phyloP scores from a whole-genome alignment of 2,797 vertebrate species.

The Pseudochirops corinnae region DNA sequence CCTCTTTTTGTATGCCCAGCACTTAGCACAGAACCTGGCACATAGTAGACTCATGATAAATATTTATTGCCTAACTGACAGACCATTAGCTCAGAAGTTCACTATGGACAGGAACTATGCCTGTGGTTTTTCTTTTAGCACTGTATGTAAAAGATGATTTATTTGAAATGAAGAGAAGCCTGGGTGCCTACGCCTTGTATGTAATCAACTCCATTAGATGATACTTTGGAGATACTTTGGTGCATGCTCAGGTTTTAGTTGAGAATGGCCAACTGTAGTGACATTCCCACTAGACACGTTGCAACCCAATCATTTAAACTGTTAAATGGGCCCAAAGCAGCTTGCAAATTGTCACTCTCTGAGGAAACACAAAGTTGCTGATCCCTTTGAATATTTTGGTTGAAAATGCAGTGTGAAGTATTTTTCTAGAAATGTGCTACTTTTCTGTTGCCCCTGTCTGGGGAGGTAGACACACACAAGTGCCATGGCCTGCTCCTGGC shows the following conservation, averaged over 20 bases:
- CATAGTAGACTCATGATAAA: not conserved
- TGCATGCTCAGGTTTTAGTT: not conserved
- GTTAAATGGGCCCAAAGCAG: no score
- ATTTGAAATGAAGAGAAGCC: not conserved
- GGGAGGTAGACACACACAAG: not conserved
- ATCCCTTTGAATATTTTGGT: not conserved
- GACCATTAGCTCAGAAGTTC: not conserved
- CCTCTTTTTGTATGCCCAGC: not conserved
- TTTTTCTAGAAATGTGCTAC: not conserved
- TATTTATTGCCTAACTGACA: not conserved
- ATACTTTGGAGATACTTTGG: not conserved
- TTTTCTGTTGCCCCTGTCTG: accelerated
- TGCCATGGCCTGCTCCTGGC: not conserved
- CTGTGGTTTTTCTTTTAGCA: not conserved
- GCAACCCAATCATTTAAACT: not conserved
- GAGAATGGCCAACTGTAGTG: not conserved
- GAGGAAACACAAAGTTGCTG: not conserved
- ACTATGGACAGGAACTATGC: no score
- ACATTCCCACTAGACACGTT: not conserved
- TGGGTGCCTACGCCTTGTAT: not conserved
- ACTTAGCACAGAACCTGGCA: not conserved
- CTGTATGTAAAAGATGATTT: not conserved
- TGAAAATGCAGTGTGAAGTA: not conserved
- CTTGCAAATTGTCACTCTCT: not conserved
- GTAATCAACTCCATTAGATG: not conserved